Base-by-base conservation (phyloP, 1,140 invertebrate genomes). In the Panonychus citri region DNA sequence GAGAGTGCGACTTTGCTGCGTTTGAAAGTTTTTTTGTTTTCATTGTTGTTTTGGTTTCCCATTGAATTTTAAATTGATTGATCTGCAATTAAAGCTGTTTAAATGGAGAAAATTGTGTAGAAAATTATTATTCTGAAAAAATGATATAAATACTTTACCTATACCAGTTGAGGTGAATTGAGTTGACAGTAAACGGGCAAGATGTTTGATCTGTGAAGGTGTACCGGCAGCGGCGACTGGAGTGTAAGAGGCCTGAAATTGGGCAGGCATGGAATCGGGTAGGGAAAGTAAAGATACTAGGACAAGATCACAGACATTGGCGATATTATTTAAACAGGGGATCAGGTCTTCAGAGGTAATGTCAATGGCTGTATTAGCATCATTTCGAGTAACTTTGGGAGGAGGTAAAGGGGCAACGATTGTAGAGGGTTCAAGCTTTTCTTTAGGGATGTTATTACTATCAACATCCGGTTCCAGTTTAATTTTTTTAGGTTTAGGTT, bases 161-260 rank as follows among this genome's bases (percentile, higher is more conserved):
- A 84, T 66, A 54, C 80, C 80, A 52, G 76, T 75, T 57, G 78
- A 76, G 3, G 81, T 83, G 42, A 93, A 76, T 67, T 90, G 83
- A 12, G 77, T 74, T 1, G 85, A 78, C 53, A 95, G 67, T 25
- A 87, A 70, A 60, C 83, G 75, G 10, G 83, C 76, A 25, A 93
- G 76, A 59, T 81, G 80, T 61, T 75, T 74, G 15, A 83, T 78
- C 67, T 90, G 83, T 48, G 74, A 76, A 60, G 76, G 77, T 17
- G 79, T 82, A 12, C 88, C 87, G 24, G 84, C 80, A 54, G 83
- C 83, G 21, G 85, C 78, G 61, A 90, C 88, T 0, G 91, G 89
- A n/a, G 82, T 83, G 69, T 95, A 97, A n/a, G 82, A 78, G 13
- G 78, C 75, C 58, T 79, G 75, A 66, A 98, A 98, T 59, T 79